phyloP scores from a whole-genome alignment of 2,888 invertebrate genomes.

The Dexiosoma caninum region DNA sequence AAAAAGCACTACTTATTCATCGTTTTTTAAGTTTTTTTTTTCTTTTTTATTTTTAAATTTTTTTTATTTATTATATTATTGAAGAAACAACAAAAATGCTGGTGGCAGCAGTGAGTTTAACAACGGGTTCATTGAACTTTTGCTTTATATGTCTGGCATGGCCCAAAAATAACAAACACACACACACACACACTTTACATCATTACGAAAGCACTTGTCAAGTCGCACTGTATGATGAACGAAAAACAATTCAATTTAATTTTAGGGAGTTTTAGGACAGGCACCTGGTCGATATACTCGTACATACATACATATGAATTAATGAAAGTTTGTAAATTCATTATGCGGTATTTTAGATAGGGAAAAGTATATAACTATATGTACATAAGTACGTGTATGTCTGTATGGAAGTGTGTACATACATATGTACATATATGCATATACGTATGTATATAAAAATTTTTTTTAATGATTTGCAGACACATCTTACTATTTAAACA shows the following conservation, averaged over 20 bases:
- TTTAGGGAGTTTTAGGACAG: background rate
- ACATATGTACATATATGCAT: background rate
- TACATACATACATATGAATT: no score
- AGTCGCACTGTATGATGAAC: background rate
- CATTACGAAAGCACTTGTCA: background rate
- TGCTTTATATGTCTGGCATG: background rate
- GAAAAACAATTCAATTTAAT: background rate
- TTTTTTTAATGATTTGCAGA: no score
- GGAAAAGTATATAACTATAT: no score
- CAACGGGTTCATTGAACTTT: conserved; percentile 49
- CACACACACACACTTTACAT: background rate
- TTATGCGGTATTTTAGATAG: background rate
- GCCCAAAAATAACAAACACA: conserved; percentile 2
- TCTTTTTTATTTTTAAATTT: conserved; percentile 19
- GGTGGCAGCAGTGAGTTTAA: conserved; percentile 33
- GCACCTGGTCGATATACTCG: conserved; percentile 7
- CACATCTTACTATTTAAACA: no score
- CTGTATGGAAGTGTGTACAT: background rate
- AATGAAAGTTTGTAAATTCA: background rate
- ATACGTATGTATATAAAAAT: background rate
- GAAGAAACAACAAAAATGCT: conserved; percentile 41
- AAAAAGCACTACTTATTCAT: conserved; percentile 36
- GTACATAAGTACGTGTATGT: background rate
- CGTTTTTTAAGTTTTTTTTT: conserved; percentile 7
- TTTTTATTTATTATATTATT: background rate